Conservation (phyloP, 2,797 vertebrate genomes). For the Pteropus rufus region DNA sequence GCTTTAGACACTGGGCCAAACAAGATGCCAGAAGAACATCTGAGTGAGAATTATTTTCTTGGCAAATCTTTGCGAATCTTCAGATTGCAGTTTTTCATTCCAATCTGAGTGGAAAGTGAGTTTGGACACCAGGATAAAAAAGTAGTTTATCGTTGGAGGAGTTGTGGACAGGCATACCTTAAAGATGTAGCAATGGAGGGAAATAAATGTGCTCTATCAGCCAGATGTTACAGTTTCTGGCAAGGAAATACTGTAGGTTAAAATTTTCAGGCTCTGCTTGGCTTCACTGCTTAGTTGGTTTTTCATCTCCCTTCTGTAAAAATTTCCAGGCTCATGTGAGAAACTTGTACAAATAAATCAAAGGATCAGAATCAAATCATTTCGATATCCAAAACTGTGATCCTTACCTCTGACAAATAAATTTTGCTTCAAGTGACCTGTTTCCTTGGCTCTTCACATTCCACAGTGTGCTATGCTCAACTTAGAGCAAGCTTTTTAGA, state of each 20-base stretch:
- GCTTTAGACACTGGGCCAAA: background rate
- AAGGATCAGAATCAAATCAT: background rate
- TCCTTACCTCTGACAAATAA: background rate
- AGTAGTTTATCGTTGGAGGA: background rate
- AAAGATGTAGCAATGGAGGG: background rate
- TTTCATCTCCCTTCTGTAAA: background rate
- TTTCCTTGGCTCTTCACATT: background rate
- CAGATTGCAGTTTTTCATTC: conserved; percentile 28
- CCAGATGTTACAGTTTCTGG: background rate
- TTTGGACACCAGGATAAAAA: conserved; percentile 33
- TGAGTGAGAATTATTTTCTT: conserved; percentile 43
- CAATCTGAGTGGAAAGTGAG: background rate
- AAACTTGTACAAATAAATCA: conserved; percentile 24
- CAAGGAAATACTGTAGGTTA: conserved; percentile 13
- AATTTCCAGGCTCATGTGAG: background rate
- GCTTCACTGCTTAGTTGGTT: background rate
- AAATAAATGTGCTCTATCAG: background rate
- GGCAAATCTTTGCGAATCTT: conserved; percentile 15
- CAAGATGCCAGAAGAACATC: conserved; percentile 38
- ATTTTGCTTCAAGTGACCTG: background rate
- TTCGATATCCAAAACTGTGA: background rate
- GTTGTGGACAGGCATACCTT: background rate
- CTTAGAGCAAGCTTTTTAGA: background rate
- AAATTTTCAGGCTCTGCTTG: background rate
- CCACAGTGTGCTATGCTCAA: background rate